Base-by-base conservation (phyloP, 2,888 invertebrate genomes). In the Nomada fabriciana region DNA sequence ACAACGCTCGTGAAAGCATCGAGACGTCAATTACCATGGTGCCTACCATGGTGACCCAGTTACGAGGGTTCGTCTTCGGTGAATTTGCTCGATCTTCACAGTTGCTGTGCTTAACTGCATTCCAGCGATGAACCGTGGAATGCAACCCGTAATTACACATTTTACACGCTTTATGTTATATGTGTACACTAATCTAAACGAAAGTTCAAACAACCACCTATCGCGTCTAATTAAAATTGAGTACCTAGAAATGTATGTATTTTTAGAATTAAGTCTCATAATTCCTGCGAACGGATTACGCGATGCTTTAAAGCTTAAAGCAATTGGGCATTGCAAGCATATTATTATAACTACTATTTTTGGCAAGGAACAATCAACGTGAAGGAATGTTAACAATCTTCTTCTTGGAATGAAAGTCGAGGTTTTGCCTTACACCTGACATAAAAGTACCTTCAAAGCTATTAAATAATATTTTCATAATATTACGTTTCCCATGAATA, bases 21-120 rank as follows among this genome's bases (percentile, higher is more conserved):
- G 13, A 71, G 73, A 69, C 25, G 53, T 75, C 61, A 63, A 84
- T 86, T 84, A 72, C 80, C 67, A 25, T 53, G 68, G n/a, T 55
- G 63, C 74, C 72, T 84, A 72, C 82, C 67, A 25, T 53, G 68
- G n/a, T 55, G 63, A 78, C 72, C 76, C 36, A 69, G 55, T 81
- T 74, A 61, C 20, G n/a, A 29, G 25, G 36, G 11, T 20, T 68
- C 52, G 43, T 63, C 74, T 68, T 75, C 57, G 43, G 78, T 76
- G 60, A 42, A 53, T 70, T 64, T 72, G 18, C 60, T 73, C 47
- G 43, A 57, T 63, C 43, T 20, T 55, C 55, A 25, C 29, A n/a
- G 47, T 55, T 55, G 4, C 43, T 29, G 25, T 53, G n/a, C n/a
- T 67, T 47, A 67, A 72, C 53, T 15, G 18, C 20, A 42, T 50